Base-by-base conservation (phyloP, 2,888 invertebrate species). In the Chalcosyrphus nemorum region DNA sequence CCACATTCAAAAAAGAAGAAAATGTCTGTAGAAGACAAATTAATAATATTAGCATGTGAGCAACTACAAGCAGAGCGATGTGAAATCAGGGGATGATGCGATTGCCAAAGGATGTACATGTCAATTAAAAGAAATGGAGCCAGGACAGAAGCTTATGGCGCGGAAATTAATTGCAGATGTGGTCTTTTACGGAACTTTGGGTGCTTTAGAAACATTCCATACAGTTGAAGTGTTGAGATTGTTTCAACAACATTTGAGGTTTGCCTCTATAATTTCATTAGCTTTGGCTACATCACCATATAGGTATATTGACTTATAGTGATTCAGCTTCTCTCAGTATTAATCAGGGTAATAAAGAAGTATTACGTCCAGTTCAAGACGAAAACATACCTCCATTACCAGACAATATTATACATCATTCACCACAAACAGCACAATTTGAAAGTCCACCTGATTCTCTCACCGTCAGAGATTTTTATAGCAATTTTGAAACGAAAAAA, bases 131-230 rank as follows among this genome's bases (percentile, higher is more conserved):
- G 82, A 78, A 35, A 43, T 77, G 50, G 13, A 56, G 27, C 21
- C 35, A 17, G 27, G 19, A 17, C 78, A 82, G 38, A 82, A 82
- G 41, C 27, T 5, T 78, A 56, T 78, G 35, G 78, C 68, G 1
- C 17, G 78, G 24, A 82, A 82, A 56, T 32, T 82, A 13, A 74
- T 78, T 27, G 52, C 72, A 2, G 72, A 78, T 74, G 56, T 78
- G 29, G 19, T 82, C 19, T 82, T 78, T 78, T 68, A 77, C 7
- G 82, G 82, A 19, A 78, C 77, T 15, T n/a, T 82, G n/a, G 82
- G 78, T 2, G 9, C 32, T 32, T 32, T 32, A 32, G 32, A 32
- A 4, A 6, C 32, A 32, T 47, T 47, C 47, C 17, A 47, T 21
- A 47, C 21, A 47, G 47, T 47, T 47, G 19, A 47, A 19, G 47